phyloP scores from a whole-genome alignment of 2,888 invertebrate species.

The Cordilura impudica region DNA sequence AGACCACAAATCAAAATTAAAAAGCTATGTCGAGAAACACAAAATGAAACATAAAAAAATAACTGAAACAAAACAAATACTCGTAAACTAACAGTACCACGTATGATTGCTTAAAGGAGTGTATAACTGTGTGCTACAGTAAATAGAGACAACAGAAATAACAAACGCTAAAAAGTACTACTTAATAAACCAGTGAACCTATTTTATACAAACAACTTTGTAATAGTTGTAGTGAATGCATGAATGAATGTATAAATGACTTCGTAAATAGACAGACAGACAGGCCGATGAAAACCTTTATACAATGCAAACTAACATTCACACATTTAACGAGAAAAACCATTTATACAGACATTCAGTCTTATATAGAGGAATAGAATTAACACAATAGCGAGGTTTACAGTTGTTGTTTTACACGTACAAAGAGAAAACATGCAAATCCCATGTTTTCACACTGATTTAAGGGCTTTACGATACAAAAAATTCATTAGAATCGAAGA shows the following conservation, averaged over 20 bases:
- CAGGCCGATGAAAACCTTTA: neutral
- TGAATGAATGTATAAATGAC: too few relatives aligned
- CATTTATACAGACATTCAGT: neutral
- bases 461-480: too few relatives aligned
- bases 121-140: neutral
- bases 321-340: neutral
- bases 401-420: too few relatives aligned
- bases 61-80: neutral
- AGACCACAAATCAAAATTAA: conserved; percentile 24
- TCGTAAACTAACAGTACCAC: neutral
- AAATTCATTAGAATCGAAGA: too few relatives aligned
- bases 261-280: neutral
- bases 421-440: too few relatives aligned
- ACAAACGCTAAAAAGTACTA: conserved; percentile 27
- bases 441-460: too few relatives aligned
- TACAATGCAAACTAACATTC: neutral
- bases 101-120: neutral
- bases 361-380: neutral
- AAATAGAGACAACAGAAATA: conserved; percentile 13
- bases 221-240: neutral
- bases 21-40: conserved; percentile 27
- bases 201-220: neutral
- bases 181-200: conserved; percentile 61
- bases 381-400: neutral
- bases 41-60: neutral